phyloP scores from a whole-genome alignment of 1,140 invertebrate genomes.

The Lutraria rhynchaena region DNA sequence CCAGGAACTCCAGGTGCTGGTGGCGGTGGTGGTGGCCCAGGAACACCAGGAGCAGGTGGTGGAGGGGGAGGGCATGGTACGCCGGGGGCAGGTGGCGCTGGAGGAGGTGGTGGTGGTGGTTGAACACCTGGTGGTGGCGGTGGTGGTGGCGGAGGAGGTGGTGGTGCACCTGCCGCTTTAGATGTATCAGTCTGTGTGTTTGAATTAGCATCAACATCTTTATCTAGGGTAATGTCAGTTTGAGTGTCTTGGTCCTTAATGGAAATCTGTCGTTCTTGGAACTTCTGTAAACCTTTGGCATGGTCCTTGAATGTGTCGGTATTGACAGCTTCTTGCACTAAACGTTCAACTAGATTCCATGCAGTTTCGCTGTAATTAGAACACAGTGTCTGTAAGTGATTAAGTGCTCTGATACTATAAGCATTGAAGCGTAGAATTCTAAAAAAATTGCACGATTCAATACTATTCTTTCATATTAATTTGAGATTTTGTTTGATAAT shows the following conservation, averaged over 20 bases:
- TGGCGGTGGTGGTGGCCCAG: constrained; percentile 48
- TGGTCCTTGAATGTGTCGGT: constrained; percentile 46
- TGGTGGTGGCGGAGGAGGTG: constrained; percentile 78
- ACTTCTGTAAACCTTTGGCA: constrained; percentile 48
- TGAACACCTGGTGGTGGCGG: constrained; percentile 64
- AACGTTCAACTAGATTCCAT: constrained; percentile 72
- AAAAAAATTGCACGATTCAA: no score
- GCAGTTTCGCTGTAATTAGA: constrained; percentile 70
- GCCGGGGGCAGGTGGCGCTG: constrained; percentile 27
- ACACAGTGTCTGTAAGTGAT: neutral
- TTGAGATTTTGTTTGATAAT: no score
- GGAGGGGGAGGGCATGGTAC: constrained; percentile 54
- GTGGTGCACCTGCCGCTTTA: constrained; percentile 45
- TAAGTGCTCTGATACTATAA: neutral
- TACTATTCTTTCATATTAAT: no score
- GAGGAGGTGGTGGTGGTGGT: constrained; percentile 62
- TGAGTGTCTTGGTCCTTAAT: constrained; percentile 70
- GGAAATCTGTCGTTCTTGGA: constrained; percentile 23
- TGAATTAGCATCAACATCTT: neutral
- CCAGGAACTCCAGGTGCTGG: constrained; percentile 27
- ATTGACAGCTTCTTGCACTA: constrained; percentile 69
- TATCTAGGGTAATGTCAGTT: constrained; percentile 58
- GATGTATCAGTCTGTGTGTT: neutral
- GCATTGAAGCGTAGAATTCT: no score
- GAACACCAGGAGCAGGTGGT: constrained; percentile 52